Evolutionary conservation across 2,113 vertebrate genomes (phyloP), one percentile per base, ranked within the genome.

Genomic region (Sinosuthora webbiana): DNA sequence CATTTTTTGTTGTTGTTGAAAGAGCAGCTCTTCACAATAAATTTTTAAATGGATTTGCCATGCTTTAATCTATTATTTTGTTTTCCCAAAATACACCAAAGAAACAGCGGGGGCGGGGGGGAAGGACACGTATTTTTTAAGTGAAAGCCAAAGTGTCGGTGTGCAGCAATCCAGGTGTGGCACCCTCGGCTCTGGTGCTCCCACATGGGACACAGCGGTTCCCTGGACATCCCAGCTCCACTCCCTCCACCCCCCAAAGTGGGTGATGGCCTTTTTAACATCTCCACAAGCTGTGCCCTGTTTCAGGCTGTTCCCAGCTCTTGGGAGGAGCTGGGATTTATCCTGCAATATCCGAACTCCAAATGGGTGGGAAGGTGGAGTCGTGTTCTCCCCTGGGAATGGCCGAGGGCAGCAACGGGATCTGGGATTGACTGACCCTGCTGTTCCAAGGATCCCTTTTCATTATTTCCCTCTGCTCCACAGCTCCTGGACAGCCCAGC

Each of bases 71-170:
- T 28, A 13, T 52, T 57, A 4, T 24, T 45, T 52, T 33, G 11
- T 50, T 42, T 35, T 27, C 30, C 6, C 1, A 3, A 59, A 60
- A 60, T 67, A 15, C 39, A 17, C 15, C 45, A 3, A 45, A 53
- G 15, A 25, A 47, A 31, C 5, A 0, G 15, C 23, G 11, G 2
- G 31, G 13, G 2, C 17, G 17, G 2, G 4, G 0, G 0, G 13
- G 4, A 20, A 1, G 14, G 14, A 15, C 11, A 9, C 2, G 2
- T 18, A 4, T 65, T 64, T 49, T 16, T 4, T 0, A 39, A 52
- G n/a, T 15, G 24, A 47, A 53, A 60, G 17, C 14, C 17, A 10
- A 35, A 55, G 24, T 23, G 25, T 16, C 67, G 15, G 7, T 4
- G n/a, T 59, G 59, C 50, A 57, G 67, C 42, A 35, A 10, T 4